Percentiles rank a stretch among this genome's conserved stretches.
phyloP scores from a whole-genome alignment of 2,113 vertebrate genomes.

The Coracopsis vasa region DNA sequence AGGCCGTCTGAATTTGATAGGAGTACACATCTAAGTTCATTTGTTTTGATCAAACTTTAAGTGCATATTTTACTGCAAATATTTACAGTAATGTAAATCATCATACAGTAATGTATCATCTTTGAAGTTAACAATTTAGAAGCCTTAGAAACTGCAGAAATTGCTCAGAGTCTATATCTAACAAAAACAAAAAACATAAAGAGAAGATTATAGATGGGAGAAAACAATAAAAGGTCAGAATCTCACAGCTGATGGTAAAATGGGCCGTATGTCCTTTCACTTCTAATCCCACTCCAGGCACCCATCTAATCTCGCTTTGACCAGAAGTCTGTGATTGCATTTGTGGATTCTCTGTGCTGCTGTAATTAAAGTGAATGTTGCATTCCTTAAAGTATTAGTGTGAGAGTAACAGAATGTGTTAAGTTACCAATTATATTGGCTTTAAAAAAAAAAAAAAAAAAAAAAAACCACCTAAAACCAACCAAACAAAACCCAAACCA shows the following conservation, averaged over 20 bases:
- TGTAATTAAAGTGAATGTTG: not conserved
- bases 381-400: not conserved
- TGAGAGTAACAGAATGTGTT: not conserved
- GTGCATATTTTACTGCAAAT: not conserved
- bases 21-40: not conserved
- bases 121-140: not conserved
- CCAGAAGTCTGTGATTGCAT: not conserved
- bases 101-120: not conserved
- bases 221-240: not conserved
- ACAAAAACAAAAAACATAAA: not conserved
- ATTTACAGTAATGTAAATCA: too few relatives aligned
- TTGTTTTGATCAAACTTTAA: not conserved
- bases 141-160: not conserved
- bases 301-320: not conserved
- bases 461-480: not conserved
- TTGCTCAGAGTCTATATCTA: not conserved
- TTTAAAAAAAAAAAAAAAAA: not conserved
- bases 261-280: not conserved
- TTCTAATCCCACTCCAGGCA: not conserved
- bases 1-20: not conserved
- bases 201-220: not conserved
- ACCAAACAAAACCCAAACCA: not conserved
- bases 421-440: not conserved
- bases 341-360: not conserved
- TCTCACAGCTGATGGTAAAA: not conserved